Evolutionary conservation across 2,888 invertebrate species (phyloP).

Genomic region (Erebia aethiops): DNA sequence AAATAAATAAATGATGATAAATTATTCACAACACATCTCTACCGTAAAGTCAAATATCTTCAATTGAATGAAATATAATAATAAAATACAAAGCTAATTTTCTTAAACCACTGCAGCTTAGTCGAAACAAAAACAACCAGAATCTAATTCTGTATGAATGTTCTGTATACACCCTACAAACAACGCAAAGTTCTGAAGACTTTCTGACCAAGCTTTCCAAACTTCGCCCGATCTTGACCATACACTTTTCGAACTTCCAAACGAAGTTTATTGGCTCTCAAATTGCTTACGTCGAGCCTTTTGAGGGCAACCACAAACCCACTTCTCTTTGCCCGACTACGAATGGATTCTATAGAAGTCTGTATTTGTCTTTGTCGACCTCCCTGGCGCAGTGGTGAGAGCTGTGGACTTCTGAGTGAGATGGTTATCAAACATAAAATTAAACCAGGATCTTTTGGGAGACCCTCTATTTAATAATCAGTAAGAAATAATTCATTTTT

Average conservation of each 20-base stretch:
- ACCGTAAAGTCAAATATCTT: too few relatives aligned
- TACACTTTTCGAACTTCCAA: background rate
- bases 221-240: background rate
- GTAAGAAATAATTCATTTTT: too few relatives aligned
- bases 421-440: too few relatives aligned
- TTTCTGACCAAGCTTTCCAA: background rate
- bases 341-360: background rate
- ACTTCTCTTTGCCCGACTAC: background rate
- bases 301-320: background rate
- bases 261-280: background rate
- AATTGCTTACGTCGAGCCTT: background rate
- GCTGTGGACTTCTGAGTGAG: too few relatives aligned
- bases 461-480: too few relatives aligned
- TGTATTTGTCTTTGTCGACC: too few relatives aligned
- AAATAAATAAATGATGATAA: too few relatives aligned
- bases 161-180: background rate
- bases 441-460: too few relatives aligned
- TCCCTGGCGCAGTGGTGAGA: too few relatives aligned
- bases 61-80: too few relatives aligned
- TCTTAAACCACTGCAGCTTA: background rate
- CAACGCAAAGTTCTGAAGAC: background rate
- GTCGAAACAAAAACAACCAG: background rate
- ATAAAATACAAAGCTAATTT: background rate
- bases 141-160: background rate
- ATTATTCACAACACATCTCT: too few relatives aligned